Conservation (phyloP, 2,888 invertebrate species). For the Brenthis hecate region DNA sequence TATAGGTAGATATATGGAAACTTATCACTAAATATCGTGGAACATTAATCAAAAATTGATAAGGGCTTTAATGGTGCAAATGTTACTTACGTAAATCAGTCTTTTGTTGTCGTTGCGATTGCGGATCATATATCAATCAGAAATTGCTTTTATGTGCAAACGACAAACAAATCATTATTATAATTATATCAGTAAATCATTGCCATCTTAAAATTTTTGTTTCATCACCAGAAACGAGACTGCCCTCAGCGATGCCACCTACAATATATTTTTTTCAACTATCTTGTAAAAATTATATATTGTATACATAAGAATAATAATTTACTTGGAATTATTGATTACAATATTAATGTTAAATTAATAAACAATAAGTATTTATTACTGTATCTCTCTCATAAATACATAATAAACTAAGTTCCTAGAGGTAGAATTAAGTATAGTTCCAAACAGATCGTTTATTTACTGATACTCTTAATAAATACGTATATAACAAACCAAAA, state of each 20-base stretch:
- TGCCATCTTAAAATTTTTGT: constrained; percentile 24
- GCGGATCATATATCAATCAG: constrained; percentile 45
- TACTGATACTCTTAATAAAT: not conserved
- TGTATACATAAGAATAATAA: not conserved
- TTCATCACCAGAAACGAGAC: constrained; percentile 12
- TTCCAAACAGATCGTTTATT: too few relatives aligned
- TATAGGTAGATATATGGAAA: not conserved
- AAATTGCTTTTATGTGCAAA: constrained; percentile 33
- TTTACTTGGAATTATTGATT: too few relatives aligned
- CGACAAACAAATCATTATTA: constrained; percentile 36
- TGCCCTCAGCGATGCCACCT: constrained; percentile 6
- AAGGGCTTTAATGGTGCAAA: constrained; percentile 65
- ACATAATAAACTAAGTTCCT: too few relatives aligned
- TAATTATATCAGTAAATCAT: constrained; percentile 35
- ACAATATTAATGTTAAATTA: too few relatives aligned
- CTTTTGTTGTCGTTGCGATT: constrained; percentile 42
- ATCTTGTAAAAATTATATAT: not conserved
- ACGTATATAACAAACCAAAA: constrained; percentile 1
- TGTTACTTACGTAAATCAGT: constrained; percentile 67
- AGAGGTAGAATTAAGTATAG: too few relatives aligned
- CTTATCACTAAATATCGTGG: constrained; percentile 57
- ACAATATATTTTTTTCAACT: constrained; percentile 14
- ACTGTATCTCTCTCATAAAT: too few relatives aligned
- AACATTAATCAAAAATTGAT: constrained; percentile 73
- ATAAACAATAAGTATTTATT: too few relatives aligned